Evolutionary conservation across 1,140 invertebrate genomes (phyloP).

Genomic region (Temnothorax nylanderi): DNA sequence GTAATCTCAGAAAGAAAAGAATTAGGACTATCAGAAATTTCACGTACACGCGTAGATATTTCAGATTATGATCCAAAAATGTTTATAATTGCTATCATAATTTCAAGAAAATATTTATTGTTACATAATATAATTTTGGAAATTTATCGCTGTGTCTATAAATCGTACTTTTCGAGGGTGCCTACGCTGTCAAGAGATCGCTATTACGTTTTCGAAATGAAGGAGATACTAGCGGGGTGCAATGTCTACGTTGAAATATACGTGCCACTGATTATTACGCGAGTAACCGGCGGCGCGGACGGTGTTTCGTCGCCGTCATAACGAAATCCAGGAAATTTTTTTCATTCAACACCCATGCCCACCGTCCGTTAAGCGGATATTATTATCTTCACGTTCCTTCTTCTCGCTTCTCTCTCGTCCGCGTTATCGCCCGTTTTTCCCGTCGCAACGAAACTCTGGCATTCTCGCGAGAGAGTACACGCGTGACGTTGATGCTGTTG

Average conservation of each 20-base stretch:
- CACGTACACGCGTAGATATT: neutral
- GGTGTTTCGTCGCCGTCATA: slow-evolving; percentile 37
- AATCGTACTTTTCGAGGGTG: neutral
- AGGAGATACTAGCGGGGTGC: neutral
- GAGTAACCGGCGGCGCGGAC: slow-evolving; percentile 6
- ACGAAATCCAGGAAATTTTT: slow-evolving; percentile 53
- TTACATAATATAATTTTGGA: neutral
- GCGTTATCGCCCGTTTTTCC: slow-evolving; percentile 29
- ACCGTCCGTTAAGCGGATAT: slow-evolving; percentile 15
- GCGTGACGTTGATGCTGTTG: slow-evolving; percentile 63
- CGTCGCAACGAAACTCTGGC: neutral
- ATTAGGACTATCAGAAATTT: neutral
- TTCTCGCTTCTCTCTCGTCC: slow-evolving; percentile 2
- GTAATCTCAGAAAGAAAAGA: neutral
- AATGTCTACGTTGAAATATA: slow-evolving; percentile 23
- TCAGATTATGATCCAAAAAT: neutral
- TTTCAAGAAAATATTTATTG: neutral
- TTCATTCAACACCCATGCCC: neutral
- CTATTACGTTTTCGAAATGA: slow-evolving; percentile 3
- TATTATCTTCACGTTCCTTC: slow-evolving; percentile 22
- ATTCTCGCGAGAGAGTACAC: slow-evolving; percentile 16
- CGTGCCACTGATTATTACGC: slow-evolving; percentile 56
- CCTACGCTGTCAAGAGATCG: neutral
- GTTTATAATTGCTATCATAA: neutral
- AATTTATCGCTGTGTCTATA: neutral